A percentile compares a stretch with the other conserved stretches of the same genome.
Conservation (phyloP, 1,140 invertebrate species). For the Venustaconcha ellipsiformis region DNA sequence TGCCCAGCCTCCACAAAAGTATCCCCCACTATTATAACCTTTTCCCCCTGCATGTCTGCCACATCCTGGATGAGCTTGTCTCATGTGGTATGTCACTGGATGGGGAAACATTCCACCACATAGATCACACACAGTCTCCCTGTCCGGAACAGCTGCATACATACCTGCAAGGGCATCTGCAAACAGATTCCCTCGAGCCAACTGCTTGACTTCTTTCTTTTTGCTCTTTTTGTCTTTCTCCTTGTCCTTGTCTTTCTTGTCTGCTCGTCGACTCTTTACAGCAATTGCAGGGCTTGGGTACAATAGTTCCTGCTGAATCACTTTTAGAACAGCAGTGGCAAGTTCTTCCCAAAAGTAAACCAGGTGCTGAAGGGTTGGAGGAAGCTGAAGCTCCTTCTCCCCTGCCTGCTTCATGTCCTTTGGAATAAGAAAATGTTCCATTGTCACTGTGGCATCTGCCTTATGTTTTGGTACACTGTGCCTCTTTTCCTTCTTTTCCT, state of each 20-base stretch:
- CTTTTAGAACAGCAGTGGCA: conserved; percentile 75
- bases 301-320: conserved; percentile 74
- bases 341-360: conserved; percentile 88
- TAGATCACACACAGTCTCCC: conserved; percentile 85
- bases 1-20: conserved; percentile 87
- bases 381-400: conserved; percentile 76
- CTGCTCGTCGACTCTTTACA: conserved; percentile 68
- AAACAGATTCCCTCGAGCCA: conserved; percentile 36
- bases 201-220: conserved; percentile 70
- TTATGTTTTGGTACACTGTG: conserved; percentile 44
- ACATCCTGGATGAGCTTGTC: conserved; percentile 89
- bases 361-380: conserved; percentile 84
- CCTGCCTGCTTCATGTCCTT: conserved; percentile 2
- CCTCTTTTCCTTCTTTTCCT: conserved; percentile 23
- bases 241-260: conserved; percentile 69
- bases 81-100: conserved; percentile 93
- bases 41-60: conserved; percentile 86
- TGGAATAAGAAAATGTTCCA: conserved; percentile 29
- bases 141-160: conserved; percentile 53
- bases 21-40: conserved; percentile 88
- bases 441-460: conserved; percentile 50
- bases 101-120: conserved; percentile 82
- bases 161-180: conserved; percentile 53
- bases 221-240: conserved; percentile 64
- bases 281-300: conserved; percentile 67